A percentile compares a stretch with the other conserved stretches of the same genome.
Evolutionary conservation across 2,113 vertebrate species (phyloP).

Genomic region (Chionodraco myersi): DNA sequence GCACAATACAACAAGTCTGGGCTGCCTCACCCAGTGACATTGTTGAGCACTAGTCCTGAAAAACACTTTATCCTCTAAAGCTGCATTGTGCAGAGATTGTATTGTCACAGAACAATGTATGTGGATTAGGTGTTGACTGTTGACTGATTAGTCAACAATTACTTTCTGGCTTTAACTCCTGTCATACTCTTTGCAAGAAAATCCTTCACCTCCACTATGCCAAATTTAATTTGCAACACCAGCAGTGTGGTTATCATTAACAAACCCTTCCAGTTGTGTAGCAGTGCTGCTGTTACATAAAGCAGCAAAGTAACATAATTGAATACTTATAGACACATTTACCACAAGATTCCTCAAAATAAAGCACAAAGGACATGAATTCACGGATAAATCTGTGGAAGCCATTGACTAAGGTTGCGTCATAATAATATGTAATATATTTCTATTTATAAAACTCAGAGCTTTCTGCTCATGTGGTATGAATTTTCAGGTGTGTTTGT

Average conservation of each 20-base stretch:
- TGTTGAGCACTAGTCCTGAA: conserved; percentile 1
- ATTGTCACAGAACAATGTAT: conserved; percentile 24
- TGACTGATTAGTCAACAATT: conserved; percentile 43
- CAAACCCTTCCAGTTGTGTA: background rate
- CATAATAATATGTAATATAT: too few species aligned
- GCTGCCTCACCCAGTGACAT: conserved; percentile 14
- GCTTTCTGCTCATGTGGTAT: too few species aligned
- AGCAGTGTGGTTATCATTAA: background rate
- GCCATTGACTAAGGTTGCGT: background rate
- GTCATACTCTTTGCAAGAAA: conserved; percentile 17
- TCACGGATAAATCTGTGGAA: background rate
- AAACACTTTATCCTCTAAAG: conserved; percentile 8
- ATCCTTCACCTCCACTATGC: too few species aligned
- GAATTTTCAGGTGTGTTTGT: too few species aligned
- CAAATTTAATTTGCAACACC: conserved; percentile 7
- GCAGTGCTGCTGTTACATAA: background rate
- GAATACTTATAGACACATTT: background rate
- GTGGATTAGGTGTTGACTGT: conserved; percentile 21
- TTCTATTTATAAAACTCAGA: too few species aligned
- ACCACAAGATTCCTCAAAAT: conserved; percentile 3
- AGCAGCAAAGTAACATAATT: background rate
- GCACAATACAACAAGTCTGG: conserved; percentile 46
- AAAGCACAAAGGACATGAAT: background rate
- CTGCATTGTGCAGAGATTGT: conserved; percentile 7
- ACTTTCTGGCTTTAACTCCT: conserved; percentile 42